Base-by-base conservation (phyloP, 2,888 invertebrate species). In the Hololepta plana region DNA sequence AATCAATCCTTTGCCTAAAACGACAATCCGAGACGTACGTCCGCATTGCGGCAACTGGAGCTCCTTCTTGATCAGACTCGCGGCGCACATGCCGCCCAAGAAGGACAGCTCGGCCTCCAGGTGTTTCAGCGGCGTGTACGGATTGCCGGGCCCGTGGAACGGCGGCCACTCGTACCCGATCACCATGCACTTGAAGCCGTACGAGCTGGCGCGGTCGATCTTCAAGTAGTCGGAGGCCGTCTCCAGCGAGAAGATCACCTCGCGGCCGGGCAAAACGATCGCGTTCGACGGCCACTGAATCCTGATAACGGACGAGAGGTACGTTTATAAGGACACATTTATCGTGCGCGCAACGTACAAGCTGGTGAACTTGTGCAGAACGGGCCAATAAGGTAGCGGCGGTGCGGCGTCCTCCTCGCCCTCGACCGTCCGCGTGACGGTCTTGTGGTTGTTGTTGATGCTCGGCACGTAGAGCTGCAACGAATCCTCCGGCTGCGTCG, bases 181-280 rank as follows among this genome's bases (percentile, higher is more conserved):
- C 28, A 79, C 73, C 15, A 81, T 56, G 46, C 81, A 81, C 35
- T 71, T 84, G 62, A 75, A 93, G 39, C 67, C 76, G 49, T 70
- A 87, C 33, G 72, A 72, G 44, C 70, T 70, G 1, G 72, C 72
- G 43, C 79, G 74, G 37, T 85, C 90, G 53, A 88, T 87, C 44
- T 84, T 85, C 33, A 88, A 69, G 52, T 93, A 95, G 51, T 93
- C 80, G 0, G 93, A 84, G 0, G 93, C 87, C 0, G 95, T 93
- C 59, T 96, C 95, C 46, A 98, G 50, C 0, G 91, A 90, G 53
- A 96, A 91, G 42, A 91, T 72, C 0, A 95, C 79, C 57, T 90
- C 85, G 50, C 91, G 88, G 10, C 91, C 93, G 16, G 93, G 91
- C 20, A 93, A 56, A 30, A 91, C 63, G 8, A 93, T 60, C 0